Conservation (phyloP, 2,888 invertebrate species). For the Entomobrya multifasciata region DNA sequence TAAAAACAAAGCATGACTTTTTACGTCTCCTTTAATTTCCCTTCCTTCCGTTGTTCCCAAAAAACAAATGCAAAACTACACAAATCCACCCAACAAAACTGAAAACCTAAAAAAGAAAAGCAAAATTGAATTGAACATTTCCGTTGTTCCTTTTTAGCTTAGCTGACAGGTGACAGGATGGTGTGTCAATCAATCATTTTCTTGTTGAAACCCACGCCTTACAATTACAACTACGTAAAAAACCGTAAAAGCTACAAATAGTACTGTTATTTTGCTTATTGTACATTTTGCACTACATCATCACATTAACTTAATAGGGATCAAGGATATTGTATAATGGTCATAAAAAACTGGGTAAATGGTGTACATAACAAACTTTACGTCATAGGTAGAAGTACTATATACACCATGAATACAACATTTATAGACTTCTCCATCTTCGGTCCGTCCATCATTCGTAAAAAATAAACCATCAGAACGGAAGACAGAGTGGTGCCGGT, state of each 20-base stretch:
- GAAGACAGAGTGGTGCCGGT: constrained; percentile 3
- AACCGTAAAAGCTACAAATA: background rate
- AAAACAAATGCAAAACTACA: no score
- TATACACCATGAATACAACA: background rate
- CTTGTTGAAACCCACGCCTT: background rate
- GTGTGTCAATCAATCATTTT: constrained; percentile 4
- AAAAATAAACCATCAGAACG: no score
- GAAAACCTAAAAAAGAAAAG: background rate
- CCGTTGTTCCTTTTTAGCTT: background rate
- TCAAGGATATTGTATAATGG: background rate
- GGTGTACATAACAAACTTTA: no score
- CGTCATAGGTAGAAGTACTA: background rate
- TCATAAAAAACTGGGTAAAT: background rate
- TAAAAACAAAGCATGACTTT: no score
- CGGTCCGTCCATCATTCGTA: no score
- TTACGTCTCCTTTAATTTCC: no score
- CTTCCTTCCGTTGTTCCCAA: no score
- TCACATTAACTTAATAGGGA: background rate
- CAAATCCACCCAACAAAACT: background rate
- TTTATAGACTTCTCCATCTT: background rate
- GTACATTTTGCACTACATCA: background rate
- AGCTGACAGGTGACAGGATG: background rate
- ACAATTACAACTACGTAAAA: background rate
- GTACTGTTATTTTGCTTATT: no score
- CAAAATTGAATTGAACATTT: background rate